Conservation (phyloP, 2,113 vertebrate species). For the Prionailurus bengalensis region DNA sequence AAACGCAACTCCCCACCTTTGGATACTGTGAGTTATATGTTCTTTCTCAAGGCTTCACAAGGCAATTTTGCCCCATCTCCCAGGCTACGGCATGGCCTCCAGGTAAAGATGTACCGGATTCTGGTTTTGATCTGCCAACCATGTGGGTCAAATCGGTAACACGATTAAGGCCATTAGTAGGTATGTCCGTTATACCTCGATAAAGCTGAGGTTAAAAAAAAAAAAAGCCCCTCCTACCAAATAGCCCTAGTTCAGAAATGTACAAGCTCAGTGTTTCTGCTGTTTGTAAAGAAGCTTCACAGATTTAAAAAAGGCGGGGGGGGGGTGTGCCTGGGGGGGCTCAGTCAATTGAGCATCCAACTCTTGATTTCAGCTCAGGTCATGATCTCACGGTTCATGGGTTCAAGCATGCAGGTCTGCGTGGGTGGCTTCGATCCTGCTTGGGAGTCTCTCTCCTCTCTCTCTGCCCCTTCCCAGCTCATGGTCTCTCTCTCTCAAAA, state of each 20-base stretch:
- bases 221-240: background rate
- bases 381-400: too few relatives aligned
- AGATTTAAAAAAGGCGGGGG: too few relatives aligned
- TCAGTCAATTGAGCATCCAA: too few relatives aligned
- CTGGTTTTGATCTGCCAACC: background rate
- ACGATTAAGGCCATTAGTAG: background rate
- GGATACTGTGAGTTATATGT: background rate
- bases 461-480: too few relatives aligned
- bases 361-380: too few relatives aligned
- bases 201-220: background rate
- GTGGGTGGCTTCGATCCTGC: too few relatives aligned
- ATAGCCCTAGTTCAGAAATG: background rate
- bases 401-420: too few relatives aligned
- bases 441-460: too few relatives aligned
- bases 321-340: too few relatives aligned
- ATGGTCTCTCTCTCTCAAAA: too few relatives aligned
- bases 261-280: background rate
- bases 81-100: too few relatives aligned
- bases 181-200: background rate
- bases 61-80: background rate
- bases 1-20: background rate
- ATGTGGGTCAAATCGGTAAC: background rate
- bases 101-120: background rate
- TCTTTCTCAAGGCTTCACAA: background rate
- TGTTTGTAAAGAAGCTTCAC: background rate